A percentile compares a stretch with the other conserved stretches of the same genome.
These are phyloP conservation scores for Tinea trinotella DNA, from an alignment of 2,888 invertebrate genomes.

Conservation along the genomic window DNA sequence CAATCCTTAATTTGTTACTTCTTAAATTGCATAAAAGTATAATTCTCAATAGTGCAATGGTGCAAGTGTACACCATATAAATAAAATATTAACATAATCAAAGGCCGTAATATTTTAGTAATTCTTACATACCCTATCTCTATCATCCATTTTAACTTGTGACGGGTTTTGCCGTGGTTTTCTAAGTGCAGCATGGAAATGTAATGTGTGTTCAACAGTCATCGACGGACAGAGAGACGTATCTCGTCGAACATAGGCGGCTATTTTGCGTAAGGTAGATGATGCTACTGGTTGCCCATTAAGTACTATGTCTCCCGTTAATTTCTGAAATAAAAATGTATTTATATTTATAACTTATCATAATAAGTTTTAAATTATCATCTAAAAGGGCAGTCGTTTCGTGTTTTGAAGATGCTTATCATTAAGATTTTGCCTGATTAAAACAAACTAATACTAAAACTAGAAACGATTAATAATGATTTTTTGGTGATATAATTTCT, in stretches of 20 bases:
- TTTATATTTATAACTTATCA: background rate
- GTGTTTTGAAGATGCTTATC: slow-evolving; percentile 86
- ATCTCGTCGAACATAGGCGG: slow-evolving; percentile 83
- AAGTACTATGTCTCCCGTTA: slow-evolving; percentile 84
- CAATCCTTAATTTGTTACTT: too few species aligned
- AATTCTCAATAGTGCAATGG: too few species aligned
- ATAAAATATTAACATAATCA: too few species aligned
- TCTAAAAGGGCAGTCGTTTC: slow-evolving; percentile 91
- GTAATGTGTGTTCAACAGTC: slow-evolving; percentile 91
- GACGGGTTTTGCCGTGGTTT: slow-evolving; percentile 72
- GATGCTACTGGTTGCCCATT: slow-evolving; percentile 88
- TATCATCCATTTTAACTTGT: slow-evolving; percentile 79
- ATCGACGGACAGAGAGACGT: slow-evolving; percentile 86
- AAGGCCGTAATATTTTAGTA: background rate
- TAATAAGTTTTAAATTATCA: slow-evolving; percentile 29
- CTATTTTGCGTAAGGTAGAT: slow-evolving; percentile 77
- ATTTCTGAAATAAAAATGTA: slow-evolving; percentile 64
- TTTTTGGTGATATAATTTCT: slow-evolving; percentile 73
- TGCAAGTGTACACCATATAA: too few species aligned
- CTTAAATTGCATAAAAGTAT: too few species aligned
- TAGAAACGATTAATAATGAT: slow-evolving; percentile 76
- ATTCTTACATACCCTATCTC: slow-evolving; percentile 74
- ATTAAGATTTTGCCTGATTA: slow-evolving; percentile 93
- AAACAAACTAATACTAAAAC: slow-evolving; percentile 85
- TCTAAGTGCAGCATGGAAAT: slow-evolving; percentile 85